phyloP scores from a whole-genome alignment of 2,888 invertebrate genomes.

The Drosophila fulvimacula region DNA sequence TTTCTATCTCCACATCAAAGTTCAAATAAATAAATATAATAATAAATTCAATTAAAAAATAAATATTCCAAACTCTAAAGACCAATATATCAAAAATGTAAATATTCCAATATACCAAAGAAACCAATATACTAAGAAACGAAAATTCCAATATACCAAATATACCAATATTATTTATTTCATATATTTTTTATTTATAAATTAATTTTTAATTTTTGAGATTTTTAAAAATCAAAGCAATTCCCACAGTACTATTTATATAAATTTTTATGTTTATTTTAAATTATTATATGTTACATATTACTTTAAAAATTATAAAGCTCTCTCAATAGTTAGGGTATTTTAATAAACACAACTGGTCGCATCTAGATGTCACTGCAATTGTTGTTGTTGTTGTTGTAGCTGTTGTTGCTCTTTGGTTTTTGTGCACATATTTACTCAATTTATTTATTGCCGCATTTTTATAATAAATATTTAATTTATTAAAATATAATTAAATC shows the following conservation, averaged over 20 bases:
- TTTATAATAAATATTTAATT: slow-evolving; percentile 77
- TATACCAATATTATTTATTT: neutral
- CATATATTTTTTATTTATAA: too few species aligned
- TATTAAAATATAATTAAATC: slow-evolving; percentile 78
- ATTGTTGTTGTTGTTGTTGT: neutral
- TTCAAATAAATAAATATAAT: too few species aligned
- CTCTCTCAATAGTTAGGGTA: neutral
- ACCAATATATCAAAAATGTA: neutral
- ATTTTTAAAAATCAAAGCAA: too few species aligned
- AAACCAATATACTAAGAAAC: neutral
- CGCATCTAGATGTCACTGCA: neutral
- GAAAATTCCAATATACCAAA: neutral
- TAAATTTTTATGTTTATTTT: too few species aligned
- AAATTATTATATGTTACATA: too few species aligned
- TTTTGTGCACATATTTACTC: slow-evolving; percentile 54
- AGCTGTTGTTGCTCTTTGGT: slow-evolving; percentile 4
- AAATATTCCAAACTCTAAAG: too few species aligned
- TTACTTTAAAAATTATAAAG: neutral
- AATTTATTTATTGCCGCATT: slow-evolving; percentile 70
- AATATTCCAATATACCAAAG: neutral
- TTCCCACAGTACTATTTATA: too few species aligned
- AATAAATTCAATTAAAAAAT: too few species aligned
- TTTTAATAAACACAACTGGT: neutral
- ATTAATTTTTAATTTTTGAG: neutral
- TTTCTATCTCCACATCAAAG: too few species aligned